Evolutionary conservation across 2,797 vertebrate genomes (phyloP).

Genomic region (Crossoptilon crossoptilon): DNA sequence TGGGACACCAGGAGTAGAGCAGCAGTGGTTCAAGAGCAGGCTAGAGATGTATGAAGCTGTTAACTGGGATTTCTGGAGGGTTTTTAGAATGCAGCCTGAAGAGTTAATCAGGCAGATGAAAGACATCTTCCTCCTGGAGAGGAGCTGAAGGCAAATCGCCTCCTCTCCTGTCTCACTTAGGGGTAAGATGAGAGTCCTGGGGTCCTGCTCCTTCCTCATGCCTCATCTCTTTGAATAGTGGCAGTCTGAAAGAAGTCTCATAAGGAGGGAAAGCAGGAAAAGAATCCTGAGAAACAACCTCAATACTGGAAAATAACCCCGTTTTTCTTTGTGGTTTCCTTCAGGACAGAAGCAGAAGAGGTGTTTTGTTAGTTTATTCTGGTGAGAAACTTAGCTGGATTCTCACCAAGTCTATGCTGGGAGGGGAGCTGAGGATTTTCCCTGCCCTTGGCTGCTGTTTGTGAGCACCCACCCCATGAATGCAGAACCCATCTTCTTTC

Average conservation of each 20-base stretch:
- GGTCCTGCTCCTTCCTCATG: background rate
- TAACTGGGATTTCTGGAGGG: background rate
- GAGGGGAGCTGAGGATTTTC: background rate
- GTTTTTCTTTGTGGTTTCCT: background rate
- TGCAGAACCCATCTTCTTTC: background rate
- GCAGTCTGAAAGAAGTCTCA: background rate
- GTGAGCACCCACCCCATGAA: background rate
- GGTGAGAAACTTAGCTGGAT: background rate
- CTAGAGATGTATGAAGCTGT: background rate
- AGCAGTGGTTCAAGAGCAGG: background rate
- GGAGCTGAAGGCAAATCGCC: background rate
- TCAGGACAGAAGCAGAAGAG: background rate
- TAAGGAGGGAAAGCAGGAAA: background rate
- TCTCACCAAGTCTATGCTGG: background rate
- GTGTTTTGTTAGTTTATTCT: background rate
- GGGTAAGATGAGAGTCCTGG: background rate
- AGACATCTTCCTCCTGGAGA: background rate
- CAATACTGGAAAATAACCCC: background rate
- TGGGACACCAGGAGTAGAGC: background rate
- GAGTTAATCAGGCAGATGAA: background rate
- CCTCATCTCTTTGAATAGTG: background rate
- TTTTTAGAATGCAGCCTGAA: background rate
- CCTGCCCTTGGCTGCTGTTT: background rate
- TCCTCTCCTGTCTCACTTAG: no score
- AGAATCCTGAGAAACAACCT: background rate